These are phyloP conservation scores for Lepidocyrtinus sp. DNA, from an alignment of 2,888 invertebrate genomes.

Conservation along the genomic window DNA sequence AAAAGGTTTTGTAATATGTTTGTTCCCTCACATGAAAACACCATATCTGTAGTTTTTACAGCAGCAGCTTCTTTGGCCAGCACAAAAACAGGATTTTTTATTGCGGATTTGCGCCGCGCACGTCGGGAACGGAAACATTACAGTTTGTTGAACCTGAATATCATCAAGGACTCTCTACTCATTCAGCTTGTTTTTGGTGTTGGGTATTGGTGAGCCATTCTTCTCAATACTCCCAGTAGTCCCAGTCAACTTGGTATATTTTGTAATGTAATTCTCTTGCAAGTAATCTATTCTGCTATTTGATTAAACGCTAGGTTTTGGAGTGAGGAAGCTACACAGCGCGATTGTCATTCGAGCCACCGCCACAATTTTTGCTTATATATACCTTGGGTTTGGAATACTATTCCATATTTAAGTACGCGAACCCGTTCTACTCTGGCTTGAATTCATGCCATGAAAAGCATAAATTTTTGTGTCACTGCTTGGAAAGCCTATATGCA, in stretches of 20 bases:
- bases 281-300: constrained; percentile 30
- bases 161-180: constrained; percentile 52
- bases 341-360: constrained; percentile 24
- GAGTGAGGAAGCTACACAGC: constrained; percentile 8
- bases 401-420: no score
- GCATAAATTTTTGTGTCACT: no score
- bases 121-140: constrained; percentile 58
- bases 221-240: not conserved
- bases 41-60: not conserved
- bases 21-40: not conserved
- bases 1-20: not conserved
- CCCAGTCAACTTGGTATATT: constrained; percentile 1
- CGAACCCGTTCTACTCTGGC: no score
- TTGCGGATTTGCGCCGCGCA: constrained; percentile 55
- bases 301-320: constrained; percentile 4
- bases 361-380: no score
- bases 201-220: constrained; percentile 28
- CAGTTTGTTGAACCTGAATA: constrained; percentile 59
- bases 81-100: constrained; percentile 49
- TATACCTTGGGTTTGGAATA: no score
- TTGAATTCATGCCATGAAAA: no score
- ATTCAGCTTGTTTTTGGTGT: not conserved
- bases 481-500: no score
- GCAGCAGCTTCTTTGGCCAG: constrained; percentile 14
- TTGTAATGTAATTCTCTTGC: constrained; percentile 25